Conservation (phyloP, 2,888 invertebrate species). For the Orgyia antiqua region DNA sequence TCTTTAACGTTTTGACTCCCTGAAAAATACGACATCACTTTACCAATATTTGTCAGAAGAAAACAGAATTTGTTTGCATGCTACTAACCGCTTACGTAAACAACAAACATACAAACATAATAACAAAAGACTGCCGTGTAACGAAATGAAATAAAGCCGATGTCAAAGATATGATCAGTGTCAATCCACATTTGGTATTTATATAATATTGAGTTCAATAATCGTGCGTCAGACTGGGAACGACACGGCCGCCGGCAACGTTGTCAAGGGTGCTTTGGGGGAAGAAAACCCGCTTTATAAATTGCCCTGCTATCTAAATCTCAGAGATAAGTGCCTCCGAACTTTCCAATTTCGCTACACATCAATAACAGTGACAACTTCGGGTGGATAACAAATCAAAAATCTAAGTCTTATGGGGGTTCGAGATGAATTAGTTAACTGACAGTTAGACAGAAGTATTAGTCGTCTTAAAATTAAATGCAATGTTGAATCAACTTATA, state of each 20-base stretch:
- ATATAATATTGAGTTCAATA: conserved; percentile 30
- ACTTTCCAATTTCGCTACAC: conserved; percentile 77
- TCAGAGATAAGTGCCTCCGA: conserved; percentile 72
- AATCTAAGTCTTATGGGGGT: conserved; percentile 49
- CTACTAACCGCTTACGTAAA: conserved; percentile 12
- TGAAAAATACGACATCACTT: too few relatives aligned
- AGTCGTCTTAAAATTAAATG: conserved; percentile 14
- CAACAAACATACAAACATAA: conserved; percentile 4
- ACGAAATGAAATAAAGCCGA: conserved; percentile 22
- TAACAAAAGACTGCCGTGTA: conserved; percentile 13
- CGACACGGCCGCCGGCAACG: conserved; percentile 40
- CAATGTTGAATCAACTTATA: too few relatives aligned
- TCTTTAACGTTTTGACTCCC: too few relatives aligned
- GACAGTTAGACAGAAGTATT: conserved; percentile 24
- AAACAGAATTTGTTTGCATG: too few relatives aligned
- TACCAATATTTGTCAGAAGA: too few relatives aligned
- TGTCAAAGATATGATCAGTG: conserved; percentile 18
- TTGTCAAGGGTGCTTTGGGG: conserved; percentile 60
- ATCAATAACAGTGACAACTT: conserved; percentile 74
- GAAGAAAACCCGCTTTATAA: conserved; percentile 66
- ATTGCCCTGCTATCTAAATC: conserved; percentile 76
- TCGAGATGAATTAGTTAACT: conserved; percentile 35
- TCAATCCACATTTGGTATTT: conserved; percentile 26
- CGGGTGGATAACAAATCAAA: conserved; percentile 70
- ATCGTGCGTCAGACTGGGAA: conserved; percentile 28